Evolutionary conservation across 2,113 vertebrate species (phyloP).

Genomic region (Passer montanus): DNA sequence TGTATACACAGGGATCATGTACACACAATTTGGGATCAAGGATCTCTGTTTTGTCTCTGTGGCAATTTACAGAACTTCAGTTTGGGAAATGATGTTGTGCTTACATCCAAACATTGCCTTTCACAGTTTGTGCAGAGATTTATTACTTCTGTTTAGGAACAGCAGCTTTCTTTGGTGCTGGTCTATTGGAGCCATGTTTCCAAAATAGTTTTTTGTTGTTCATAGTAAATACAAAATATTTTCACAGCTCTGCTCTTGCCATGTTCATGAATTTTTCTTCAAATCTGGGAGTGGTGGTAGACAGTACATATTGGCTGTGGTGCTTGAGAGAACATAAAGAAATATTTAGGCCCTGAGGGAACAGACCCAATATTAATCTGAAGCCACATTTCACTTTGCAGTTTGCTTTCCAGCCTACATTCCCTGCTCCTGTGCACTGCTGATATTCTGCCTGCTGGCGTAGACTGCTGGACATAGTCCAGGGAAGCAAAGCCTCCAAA

Average conservation of each 20-base stretch:
- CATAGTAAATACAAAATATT: neutral
- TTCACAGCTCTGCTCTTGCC: neutral
- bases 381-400: neutral
- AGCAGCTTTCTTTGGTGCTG: neutral
- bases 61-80: neutral
- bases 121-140: neutral
- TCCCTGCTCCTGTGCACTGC: neutral
- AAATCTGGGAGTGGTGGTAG: neutral
- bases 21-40: neutral
- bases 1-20: neutral
- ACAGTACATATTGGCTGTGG: neutral
- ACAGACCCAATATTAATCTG: neutral
- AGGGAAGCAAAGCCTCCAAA: neutral
- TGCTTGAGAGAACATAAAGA: neutral
- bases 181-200: neutral
- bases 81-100: neutral
- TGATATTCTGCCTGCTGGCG: neutral
- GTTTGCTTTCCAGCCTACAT: neutral
- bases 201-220: neutral
- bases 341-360: neutral
- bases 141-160: neutral
- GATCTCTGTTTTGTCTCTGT: neutral
- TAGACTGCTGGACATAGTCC: neutral
- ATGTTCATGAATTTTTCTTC: neutral
- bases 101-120: neutral